These are phyloP conservation scores for Turnix velox DNA, from an alignment of 2,113 vertebrate genomes.

Conservation along the genomic window DNA sequence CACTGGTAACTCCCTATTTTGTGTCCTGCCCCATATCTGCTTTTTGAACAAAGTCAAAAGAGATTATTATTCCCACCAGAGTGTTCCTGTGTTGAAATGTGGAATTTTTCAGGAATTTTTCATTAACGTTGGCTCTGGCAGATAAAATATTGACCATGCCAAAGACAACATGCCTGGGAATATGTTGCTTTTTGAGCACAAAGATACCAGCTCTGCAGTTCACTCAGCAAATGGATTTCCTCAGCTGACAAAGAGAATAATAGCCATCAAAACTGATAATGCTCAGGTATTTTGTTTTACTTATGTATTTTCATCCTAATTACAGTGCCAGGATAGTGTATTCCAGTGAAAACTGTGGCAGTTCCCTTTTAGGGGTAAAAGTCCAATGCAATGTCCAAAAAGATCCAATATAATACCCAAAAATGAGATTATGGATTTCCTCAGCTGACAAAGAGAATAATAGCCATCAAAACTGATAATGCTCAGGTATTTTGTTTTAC, in stretches of 20 bases:
- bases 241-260: not conserved
- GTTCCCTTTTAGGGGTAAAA: not conserved
- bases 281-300: not conserved
- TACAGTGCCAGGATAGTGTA: not conserved
- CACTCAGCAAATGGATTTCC: not conserved
- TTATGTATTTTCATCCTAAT: not conserved
- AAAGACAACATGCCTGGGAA: constrained; percentile 64
- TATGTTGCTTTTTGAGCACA: not conserved
- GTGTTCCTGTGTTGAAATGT: constrained; percentile 6
- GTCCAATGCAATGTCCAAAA: too few relatives aligned
- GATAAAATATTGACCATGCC: constrained; percentile 54
- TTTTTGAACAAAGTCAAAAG: not conserved
- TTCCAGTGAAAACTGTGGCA: not conserved
- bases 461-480: not conserved
- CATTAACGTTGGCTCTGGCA: constrained; percentile 61
- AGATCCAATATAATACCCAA: too few relatives aligned
- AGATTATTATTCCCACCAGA: constrained; percentile 40
- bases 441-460: not conserved
- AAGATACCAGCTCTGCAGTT: not conserved
- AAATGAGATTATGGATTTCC: not conserved
- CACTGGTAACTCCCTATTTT: not conserved
- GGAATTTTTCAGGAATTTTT: constrained; percentile 69
- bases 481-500: not conserved
- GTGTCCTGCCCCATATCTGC: not conserved
- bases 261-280: not conserved